Evolutionary conservation across 2,888 invertebrate species (phyloP).

Genomic region (Andrena marginata): DNA sequence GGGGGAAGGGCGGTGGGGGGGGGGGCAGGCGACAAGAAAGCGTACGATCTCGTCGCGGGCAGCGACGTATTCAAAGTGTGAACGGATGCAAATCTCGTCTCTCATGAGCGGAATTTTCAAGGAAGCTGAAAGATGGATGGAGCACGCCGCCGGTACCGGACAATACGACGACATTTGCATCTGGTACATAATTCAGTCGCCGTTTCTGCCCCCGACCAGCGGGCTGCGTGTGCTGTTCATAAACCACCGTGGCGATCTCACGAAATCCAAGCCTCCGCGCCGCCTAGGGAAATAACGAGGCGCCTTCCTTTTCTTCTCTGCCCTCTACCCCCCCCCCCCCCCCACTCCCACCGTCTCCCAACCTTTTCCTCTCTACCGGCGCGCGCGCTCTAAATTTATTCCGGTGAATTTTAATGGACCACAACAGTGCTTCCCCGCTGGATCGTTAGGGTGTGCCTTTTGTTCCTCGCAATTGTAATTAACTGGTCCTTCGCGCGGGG

Average conservation of each 20-base stretch:
- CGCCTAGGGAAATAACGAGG: slow-evolving; percentile 30
- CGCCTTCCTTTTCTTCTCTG: background rate
- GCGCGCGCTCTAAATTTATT: slow-evolving; percentile 30
- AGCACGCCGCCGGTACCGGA: slow-evolving; percentile 74
- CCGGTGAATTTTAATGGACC: slow-evolving; percentile 26
- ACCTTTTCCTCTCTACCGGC: slow-evolving; percentile 6
- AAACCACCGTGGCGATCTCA: slow-evolving; percentile 65
- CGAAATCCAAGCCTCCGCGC: slow-evolving; percentile 33
- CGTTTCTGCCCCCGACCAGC: slow-evolving; percentile 73
- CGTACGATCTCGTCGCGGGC: slow-evolving; percentile 43
- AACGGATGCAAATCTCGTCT: slow-evolving; percentile 79
- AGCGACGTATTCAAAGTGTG: slow-evolving; percentile 76
- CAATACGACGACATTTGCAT: slow-evolving; percentile 81
- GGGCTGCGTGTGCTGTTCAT: slow-evolving; percentile 69
- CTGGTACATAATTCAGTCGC: slow-evolving; percentile 82
- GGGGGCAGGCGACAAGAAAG: slow-evolving; percentile 9
- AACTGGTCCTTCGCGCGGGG: slow-evolving; percentile 7
- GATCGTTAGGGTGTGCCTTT: slow-evolving; percentile 27
- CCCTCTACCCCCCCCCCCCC: background rate
- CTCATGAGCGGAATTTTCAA: slow-evolving; percentile 80
- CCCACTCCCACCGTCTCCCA: background rate
- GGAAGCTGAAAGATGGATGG: slow-evolving; percentile 79
- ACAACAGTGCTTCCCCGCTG: background rate
- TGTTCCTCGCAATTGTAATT: slow-evolving; percentile 16
- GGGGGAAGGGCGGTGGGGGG: too few species aligned